phyloP scores from a whole-genome alignment of 2,888 invertebrate genomes.

The Lasioglossum figueresi region DNA sequence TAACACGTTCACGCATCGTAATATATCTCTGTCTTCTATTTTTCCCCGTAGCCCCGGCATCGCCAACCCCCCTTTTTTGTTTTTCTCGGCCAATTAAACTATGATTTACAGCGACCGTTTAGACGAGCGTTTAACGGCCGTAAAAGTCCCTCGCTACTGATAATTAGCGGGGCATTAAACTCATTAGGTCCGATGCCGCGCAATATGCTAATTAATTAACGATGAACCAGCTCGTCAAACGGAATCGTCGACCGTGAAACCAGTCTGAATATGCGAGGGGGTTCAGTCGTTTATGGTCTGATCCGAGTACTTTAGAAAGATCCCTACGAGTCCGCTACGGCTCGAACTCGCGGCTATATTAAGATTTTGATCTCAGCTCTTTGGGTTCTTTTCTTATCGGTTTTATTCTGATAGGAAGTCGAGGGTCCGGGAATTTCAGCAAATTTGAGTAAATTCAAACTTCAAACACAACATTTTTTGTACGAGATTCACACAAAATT shows the following conservation, averaged over 20 bases:
- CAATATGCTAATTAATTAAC: conserved; percentile 75
- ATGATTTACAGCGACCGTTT: conserved; percentile 76
- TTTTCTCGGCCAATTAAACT: conserved; percentile 68
- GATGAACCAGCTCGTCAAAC: conserved; percentile 51
- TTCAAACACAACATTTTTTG: too few relatives aligned
- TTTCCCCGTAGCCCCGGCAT: background rate
- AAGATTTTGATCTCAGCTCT: background rate
- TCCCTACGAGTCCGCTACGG: background rate
- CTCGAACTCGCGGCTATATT: background rate
- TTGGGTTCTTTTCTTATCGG: background rate
- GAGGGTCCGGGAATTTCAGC: background rate
- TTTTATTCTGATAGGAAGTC: background rate
- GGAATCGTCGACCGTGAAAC: conserved; percentile 33
- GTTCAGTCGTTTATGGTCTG: conserved; percentile 14
- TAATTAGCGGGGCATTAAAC: conserved; percentile 74
- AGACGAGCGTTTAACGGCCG: conserved; percentile 70
- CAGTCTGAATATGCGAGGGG: conserved; percentile 8
- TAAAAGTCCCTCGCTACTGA: conserved; percentile 73
- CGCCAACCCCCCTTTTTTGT: conserved; percentile 7
- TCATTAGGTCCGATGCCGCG: conserved; percentile 68
- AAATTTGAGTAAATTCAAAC: background rate
- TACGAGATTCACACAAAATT: too few relatives aligned
- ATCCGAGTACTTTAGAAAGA: background rate
- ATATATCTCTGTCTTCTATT: background rate
- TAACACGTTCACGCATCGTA: conserved; percentile 7